A percentile compares a stretch with the other conserved stretches of the same genome.
Conservation (phyloP, 2,797 vertebrate genomes). For the Cuculus canorus region DNA sequence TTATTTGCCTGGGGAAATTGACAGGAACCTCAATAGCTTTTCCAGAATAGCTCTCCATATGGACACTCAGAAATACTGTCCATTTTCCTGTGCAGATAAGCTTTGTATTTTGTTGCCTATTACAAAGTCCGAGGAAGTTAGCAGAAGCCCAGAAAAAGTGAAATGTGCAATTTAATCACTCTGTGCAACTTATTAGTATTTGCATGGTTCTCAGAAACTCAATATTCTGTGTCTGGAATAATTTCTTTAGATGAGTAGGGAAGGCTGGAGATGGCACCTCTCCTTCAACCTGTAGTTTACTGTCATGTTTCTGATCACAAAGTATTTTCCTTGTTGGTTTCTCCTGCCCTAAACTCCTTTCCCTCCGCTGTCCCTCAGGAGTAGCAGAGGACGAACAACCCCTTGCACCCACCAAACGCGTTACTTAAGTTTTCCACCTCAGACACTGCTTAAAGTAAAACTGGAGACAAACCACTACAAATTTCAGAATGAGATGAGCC, state of each 20-base stretch:
- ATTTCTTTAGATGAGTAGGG: background rate
- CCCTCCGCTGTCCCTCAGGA: background rate
- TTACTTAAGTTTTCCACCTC: background rate
- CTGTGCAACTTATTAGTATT: background rate
- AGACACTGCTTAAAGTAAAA: background rate
- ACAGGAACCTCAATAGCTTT: background rate
- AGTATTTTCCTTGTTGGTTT: background rate
- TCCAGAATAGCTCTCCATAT: background rate
- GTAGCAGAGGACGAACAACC: background rate
- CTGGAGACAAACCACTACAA: background rate
- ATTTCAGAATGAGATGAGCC: background rate
- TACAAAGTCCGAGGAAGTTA: background rate
- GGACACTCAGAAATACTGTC: background rate
- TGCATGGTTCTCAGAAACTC: background rate
- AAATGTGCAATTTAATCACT: background rate
- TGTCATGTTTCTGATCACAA: background rate
- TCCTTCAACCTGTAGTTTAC: background rate
- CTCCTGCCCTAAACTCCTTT: background rate
- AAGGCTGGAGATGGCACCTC: background rate
- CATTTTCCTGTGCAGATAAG: background rate
- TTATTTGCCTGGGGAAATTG: constrained; percentile 8
- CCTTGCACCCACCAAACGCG: background rate
- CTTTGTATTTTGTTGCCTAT: background rate
- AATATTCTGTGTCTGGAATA: background rate
- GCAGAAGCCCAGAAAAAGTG: background rate